Evolutionary conservation across 2,113 vertebrate genomes (phyloP), one percentile per base, ranked within the genome.

Genomic region (Syngnathus scovelli): DNA sequence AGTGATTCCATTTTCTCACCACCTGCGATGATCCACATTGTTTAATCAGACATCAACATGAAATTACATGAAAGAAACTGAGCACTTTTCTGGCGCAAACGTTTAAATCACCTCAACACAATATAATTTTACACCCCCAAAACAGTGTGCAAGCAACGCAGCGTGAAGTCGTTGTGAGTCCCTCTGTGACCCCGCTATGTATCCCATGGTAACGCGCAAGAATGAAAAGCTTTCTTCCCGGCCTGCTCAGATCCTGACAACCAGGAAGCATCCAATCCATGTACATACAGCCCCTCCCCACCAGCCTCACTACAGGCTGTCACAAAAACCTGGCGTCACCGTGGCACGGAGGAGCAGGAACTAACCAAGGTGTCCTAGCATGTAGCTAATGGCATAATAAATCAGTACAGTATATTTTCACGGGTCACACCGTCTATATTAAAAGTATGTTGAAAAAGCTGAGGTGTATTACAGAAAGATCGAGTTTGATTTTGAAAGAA

Each of bases 181-280:
- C 43, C 16, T 60, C 37, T 66, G 69, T 61, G 75, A 61, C 46
- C 59, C 58, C n/a, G 33, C 49, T 61, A 55, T 18, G 67, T 71
- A 66, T 77, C 64, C 74, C 74, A 73, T 75, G 74, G 74, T 66
- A 78, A 78, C 67, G 49, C 46, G 55, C 37, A 75, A 79, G 74
- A 79, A 75, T 70, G 77, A 81, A 64, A 75, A 58, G 77, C 78
- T 77, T 81, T 79, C 77, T 75, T 81, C 69, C 79, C 64, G 72
- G 60, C 66, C 76, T 77, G 64, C 69, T 61, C 66, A 77, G 56
- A 69, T 81, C 74, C 58, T 78, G 76, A 81, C 79, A 69, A 76
- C 71, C 72, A 77, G 79, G 76, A 81, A 79, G 67, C 71, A 68
- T 77, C 79, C 82, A 79, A 81, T 81, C 76, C 69, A 43, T 18